Evolutionary conservation across 1,140 invertebrate genomes (phyloP), one percentile per base, ranked within the genome.

Genomic region (Sminthurinus signatus): DNA sequence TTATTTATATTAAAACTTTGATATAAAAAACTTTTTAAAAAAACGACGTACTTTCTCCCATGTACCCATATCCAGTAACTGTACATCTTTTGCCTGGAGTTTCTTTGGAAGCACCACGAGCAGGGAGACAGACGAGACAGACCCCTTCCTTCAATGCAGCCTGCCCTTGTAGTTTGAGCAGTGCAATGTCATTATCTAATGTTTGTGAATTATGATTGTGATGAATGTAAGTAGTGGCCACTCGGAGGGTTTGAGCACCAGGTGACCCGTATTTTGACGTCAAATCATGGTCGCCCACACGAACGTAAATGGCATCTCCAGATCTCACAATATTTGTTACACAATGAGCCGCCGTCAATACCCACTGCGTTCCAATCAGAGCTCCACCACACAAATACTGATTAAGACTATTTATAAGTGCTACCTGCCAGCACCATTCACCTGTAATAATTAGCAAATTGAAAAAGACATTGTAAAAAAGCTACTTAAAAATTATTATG

Each of bases 201-300:
- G 93, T 96, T 76, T 95, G 91, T 66, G 89, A 92, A 76, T 97
- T 95, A 78, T 96, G 94, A 77, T 96, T 94, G 72, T 95, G 92
- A 75, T 97, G 93, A 50, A 96, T 95, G 75, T 96, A 96, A 0
- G 92, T 95, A 17, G 90, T 93, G 25, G 88, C 88, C 4, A 95
- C 89, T 21, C 88, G 79, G 17, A 93, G 78, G 0, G 91, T 94
- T 77, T 94, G 91, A 0, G 91, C 91, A 1, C 88, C 88, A 0
- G 88, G 88, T 67, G 87, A 91, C 17, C 88, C 89, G 70, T 89
- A 89, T 74, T 90, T 90, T 14, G 86, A 77, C 1, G 90, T 91
- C 60, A 96, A 76, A 77, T 97, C 91, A 73, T 95, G 91, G 74
- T 96, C 93, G 0, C 93, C 93, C 0, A 95, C 89, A 29, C 93